These are phyloP conservation scores for Spialia ferax DNA, from an alignment of 2,888 invertebrate species.

Conservation along the genomic window DNA sequence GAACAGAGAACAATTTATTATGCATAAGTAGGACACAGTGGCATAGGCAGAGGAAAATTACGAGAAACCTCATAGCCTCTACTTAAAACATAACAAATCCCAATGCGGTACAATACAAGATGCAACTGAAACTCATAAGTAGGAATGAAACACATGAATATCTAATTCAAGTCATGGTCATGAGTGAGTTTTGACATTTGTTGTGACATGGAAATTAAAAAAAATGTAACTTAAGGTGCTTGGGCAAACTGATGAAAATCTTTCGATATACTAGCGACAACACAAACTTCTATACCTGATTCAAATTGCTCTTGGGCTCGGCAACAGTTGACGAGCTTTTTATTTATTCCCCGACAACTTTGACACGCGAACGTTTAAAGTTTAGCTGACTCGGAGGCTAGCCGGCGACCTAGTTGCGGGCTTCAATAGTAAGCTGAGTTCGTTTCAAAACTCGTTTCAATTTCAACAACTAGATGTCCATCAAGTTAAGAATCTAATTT, in stretches of 20 bases:
- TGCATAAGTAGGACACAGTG: too few relatives aligned
- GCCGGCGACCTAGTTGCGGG: slow-evolving; percentile 35
- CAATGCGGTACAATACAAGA: too few relatives aligned
- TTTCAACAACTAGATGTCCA: slow-evolving; percentile 26
- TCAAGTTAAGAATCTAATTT: slow-evolving; percentile 8
- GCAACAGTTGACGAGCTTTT: slow-evolving; percentile 36
- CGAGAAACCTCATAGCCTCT: too few relatives aligned
- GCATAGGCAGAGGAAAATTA: too few relatives aligned
- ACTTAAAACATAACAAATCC: too few relatives aligned
- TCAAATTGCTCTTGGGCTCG: slow-evolving; percentile 30
- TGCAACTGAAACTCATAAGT: too few relatives aligned
- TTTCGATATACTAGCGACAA: neutral
- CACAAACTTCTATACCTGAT: slow-evolving; percentile 10
- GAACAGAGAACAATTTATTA: too few relatives aligned
- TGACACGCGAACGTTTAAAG: slow-evolving; percentile 38
- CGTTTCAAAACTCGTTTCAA: slow-evolving; percentile 34
- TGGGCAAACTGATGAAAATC: neutral
- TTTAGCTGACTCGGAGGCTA: slow-evolving; percentile 27
- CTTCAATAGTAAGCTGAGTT: slow-evolving; percentile 27
- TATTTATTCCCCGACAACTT: slow-evolving; percentile 37
- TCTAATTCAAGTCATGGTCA: too few relatives aligned
- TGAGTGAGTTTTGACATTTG: too few relatives aligned
- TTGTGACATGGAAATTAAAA: too few relatives aligned
- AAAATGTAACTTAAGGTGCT: too few relatives aligned
- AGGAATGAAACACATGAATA: too few relatives aligned